Evolutionary conservation across 2,797 vertebrate genomes (phyloP).

Genomic region (Somateria mollissima): DNA sequence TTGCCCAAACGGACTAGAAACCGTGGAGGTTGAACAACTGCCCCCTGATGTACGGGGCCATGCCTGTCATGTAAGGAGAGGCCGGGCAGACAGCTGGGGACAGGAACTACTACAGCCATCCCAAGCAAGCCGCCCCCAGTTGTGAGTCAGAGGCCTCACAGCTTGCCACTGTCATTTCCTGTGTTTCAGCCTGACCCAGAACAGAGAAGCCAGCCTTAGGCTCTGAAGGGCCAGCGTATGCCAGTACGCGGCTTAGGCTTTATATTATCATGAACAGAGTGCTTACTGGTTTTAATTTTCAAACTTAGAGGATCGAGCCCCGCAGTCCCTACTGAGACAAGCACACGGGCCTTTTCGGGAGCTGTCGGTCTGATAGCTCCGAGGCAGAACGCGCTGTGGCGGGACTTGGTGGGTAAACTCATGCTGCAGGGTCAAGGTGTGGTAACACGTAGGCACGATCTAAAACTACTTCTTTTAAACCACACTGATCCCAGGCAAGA

Average conservation of each 20-base stretch:
- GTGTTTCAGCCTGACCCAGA: neutral
- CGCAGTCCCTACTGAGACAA: neutral
- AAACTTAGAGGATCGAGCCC: neutral
- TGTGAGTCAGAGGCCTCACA: constrained; percentile 14
- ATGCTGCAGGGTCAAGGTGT: neutral
- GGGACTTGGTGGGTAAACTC: neutral
- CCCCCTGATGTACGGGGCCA: neutral
- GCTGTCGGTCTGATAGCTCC: accelerated
- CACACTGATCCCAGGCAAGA: neutral
- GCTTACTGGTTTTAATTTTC: neutral
- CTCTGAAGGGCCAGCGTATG: neutral
- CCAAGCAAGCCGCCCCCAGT: constrained; percentile 5
- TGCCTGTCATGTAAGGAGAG: neutral
- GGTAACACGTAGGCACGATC: neutral
- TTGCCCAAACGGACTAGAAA: neutral
- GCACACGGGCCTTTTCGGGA: neutral
- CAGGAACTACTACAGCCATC: constrained; percentile 44
- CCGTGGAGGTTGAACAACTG: neutral
- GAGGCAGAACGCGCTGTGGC: neutral
- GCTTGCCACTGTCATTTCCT: constrained; percentile 31
- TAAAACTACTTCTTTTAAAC: neutral
- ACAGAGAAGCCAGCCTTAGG: neutral
- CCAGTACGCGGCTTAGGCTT: neutral
- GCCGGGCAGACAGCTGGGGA: constrained; percentile 9
- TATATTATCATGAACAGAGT: neutral